Evolutionary conservation across 1,140 invertebrate genomes (phyloP), one percentile per base, ranked within the genome.

Genomic region (Pteromalus puparum): DNA sequence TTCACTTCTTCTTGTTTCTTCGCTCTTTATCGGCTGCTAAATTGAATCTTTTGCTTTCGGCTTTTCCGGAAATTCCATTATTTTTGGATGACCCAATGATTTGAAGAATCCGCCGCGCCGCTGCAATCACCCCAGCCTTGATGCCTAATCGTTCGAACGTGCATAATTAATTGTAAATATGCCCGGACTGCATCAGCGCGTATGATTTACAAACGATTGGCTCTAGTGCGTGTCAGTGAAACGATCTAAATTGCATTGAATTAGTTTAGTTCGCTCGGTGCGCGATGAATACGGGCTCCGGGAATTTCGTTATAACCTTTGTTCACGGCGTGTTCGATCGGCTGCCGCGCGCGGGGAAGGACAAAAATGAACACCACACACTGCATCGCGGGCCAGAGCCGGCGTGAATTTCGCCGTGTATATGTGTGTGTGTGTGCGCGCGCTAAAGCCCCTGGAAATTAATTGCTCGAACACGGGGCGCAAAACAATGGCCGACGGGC

Each of bases 21-120:
- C n/a, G 38, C 48, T 82, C 73, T 82, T 83, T 83, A 83, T 83
- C 38, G 73, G 34, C 73, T 67, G 75, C 21, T 67, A 83, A 76
- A 77, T 74, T 30, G 38, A 83, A 83, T 83, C 81, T 83, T 83
- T 76, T 70, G 53, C 81, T 42, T 82, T 75, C 48, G 30, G 48
- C 81, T 75, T 81, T 74, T 74, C 12, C 24, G 38, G 5, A 42
- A 24, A 46, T 79, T 68, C 53, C 53, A 7, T 79, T 68, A 42
- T 79, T 68, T 18, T n/a, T n/a, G n/a, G n/a, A n/a, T n/a, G n/a
- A n/a, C n/a, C n/a, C n/a, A n/a, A n/a, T n/a, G n/a, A n/a, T n/a
- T n/a, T n/a, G n/a, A n/a, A n/a, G n/a, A n/a, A n/a, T n/a, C n/a
- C n/a, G n/a, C n/a, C n/a, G n/a, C n/a, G 24, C 42, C 2, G 28